Evolutionary conservation across 2,113 vertebrate genomes (phyloP).

Genomic region (Anseranas semipalmata): DNA sequence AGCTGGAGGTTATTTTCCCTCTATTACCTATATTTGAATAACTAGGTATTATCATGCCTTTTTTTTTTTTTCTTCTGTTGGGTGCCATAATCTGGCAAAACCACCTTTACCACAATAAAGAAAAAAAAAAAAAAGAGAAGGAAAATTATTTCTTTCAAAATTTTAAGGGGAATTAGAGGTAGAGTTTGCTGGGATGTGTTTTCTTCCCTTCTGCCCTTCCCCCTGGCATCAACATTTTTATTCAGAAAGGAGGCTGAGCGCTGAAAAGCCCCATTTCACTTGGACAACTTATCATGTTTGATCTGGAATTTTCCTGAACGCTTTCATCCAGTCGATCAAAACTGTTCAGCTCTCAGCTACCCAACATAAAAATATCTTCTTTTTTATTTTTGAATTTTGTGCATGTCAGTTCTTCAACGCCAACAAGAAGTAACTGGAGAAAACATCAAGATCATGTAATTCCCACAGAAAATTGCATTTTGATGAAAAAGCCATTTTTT

Average conservation of each 20-base stretch:
- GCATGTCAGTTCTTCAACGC: neutral
- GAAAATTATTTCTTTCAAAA: neutral
- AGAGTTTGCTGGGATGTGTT: neutral
- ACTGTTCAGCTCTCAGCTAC: neutral
- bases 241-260: neutral
- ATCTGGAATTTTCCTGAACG: neutral
- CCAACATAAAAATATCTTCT: neutral
- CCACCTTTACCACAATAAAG: neutral
- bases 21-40: neutral
- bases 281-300: neutral
- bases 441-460: neutral
- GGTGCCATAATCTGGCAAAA: neutral
- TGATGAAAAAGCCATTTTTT: neutral
- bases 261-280: neutral
- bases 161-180: neutral
- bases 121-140: neutral
- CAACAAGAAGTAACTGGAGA: neutral
- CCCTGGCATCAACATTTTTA: neutral
- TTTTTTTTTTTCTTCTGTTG: fast-evolving
- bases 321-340: neutral
- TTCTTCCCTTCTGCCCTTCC: neutral
- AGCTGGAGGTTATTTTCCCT: neutral
- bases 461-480: neutral
- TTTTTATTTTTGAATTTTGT: neutral
- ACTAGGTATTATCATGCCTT: neutral